Conservation (phyloP, 2,797 vertebrate species). For the Gobio occitaniae region DNA sequence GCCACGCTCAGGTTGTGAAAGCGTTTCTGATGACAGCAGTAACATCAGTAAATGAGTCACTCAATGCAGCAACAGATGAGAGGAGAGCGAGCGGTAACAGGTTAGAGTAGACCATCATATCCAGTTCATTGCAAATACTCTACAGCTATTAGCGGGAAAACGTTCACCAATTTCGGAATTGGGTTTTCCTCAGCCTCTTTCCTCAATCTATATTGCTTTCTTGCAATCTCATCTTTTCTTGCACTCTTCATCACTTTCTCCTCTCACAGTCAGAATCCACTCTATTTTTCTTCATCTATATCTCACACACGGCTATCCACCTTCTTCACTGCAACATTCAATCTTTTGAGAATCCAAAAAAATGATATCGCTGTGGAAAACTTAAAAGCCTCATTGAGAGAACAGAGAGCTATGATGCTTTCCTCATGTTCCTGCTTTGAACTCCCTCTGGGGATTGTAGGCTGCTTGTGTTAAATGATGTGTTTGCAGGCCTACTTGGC, state of each 20-base stretch:
- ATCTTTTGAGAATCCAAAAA: conserved; percentile 29
- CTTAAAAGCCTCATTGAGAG: conserved; percentile 44
- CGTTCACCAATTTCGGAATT: conserved; percentile 12
- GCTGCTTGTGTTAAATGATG: conserved; percentile 34
- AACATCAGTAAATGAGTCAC: conserved; percentile 36
- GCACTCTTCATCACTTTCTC: conserved; percentile 27
- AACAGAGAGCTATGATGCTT: conserved; percentile 44
- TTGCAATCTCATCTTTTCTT: conserved; percentile 12
- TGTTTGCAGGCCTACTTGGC: conserved; percentile 35
- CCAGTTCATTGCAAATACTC: conserved; percentile 28
- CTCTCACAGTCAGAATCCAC: conserved; percentile 20
- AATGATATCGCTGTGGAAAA: conserved; percentile 17
- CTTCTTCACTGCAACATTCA: conserved; percentile 40
- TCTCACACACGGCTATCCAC: conserved; percentile 26
- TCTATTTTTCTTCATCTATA: conserved; percentile 36
- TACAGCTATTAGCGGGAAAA: conserved; percentile 14
- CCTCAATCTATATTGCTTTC: conserved; percentile 44
- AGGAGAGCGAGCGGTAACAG: neutral
- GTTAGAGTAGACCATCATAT: conserved; percentile 15
- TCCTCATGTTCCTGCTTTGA: conserved; percentile 34
- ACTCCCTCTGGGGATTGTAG: conserved; percentile 47
- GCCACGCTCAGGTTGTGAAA: neutral
- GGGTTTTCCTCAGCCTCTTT: conserved; percentile 24
- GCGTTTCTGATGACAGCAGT: neutral
- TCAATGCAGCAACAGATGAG: conserved; percentile 5